Percentiles rank a stretch among this genome's conserved stretches.
phyloP scores from a whole-genome alignment of 2,113 vertebrate genomes.

The Paraplagusia blochii region DNA sequence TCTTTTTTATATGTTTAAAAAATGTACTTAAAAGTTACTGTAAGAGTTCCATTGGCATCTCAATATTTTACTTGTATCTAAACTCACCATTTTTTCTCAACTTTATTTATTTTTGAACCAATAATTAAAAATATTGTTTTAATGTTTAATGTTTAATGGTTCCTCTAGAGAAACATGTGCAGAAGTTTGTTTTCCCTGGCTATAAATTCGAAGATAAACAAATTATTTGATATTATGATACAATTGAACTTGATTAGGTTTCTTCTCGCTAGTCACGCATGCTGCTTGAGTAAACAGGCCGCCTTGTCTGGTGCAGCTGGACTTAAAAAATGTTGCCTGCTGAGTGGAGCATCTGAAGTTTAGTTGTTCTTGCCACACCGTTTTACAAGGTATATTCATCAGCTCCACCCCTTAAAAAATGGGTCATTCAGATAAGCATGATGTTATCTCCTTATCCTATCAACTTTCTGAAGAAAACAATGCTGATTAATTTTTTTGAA shows the following conservation, averaged over 20 bases:
- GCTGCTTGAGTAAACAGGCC: constrained; percentile 28
- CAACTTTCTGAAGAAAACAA: constrained; percentile 1
- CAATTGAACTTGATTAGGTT: constrained; percentile 7
- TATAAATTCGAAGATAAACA: background rate
- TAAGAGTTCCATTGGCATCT: too few species aligned
- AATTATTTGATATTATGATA: background rate
- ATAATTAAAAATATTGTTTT: too few species aligned
- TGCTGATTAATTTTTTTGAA: constrained; percentile 8
- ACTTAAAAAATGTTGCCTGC: constrained; percentile 21
- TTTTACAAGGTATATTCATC: constrained; percentile 1
- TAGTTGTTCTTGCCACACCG: background rate
- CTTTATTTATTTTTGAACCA: too few species aligned
- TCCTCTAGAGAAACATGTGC: too few species aligned
- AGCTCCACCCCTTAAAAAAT: constrained; percentile 15
- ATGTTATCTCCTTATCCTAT: constrained; percentile 15
- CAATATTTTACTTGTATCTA: too few species aligned
- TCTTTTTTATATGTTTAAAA: too few species aligned
- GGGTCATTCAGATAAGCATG: constrained; percentile 1
- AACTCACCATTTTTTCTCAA: too few species aligned
- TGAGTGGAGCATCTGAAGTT: constrained; percentile 22
- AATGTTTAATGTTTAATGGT: too few species aligned
- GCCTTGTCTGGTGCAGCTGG: constrained; percentile 57
- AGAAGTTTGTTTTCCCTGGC: too few species aligned
- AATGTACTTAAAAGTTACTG: too few species aligned
- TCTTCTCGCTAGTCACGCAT: constrained; percentile 7